These are phyloP conservation scores for Drosophila funebris DNA, from an alignment of 1,140 invertebrate genomes.

Conservation along the genomic window DNA sequence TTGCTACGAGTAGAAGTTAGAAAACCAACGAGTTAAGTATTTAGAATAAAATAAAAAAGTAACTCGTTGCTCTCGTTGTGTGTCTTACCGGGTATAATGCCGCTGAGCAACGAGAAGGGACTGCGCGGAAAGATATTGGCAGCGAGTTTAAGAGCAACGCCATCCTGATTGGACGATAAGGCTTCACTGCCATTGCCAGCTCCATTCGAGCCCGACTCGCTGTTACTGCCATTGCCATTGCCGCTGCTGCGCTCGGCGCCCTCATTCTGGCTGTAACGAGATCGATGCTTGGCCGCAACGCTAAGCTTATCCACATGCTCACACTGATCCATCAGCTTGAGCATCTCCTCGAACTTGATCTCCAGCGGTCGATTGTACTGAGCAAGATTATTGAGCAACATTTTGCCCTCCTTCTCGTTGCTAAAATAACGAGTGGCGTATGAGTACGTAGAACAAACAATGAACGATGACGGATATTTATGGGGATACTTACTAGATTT, in stretches of 20 bases:
- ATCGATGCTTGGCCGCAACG: conserved; percentile 52
- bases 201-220: conserved; percentile 4
- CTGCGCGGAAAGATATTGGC: conserved; percentile 85
- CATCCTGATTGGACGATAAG: conserved; percentile 27
- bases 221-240: background rate
- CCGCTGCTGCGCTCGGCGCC: conserved; percentile 27
- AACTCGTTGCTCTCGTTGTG: background rate
- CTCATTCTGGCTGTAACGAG: conserved; percentile 56
- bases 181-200: conserved; percentile 44
- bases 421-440: conserved; percentile 83
- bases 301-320: conserved; percentile 85
- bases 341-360: conserved; percentile 89
- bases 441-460: background rate
- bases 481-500: conserved; percentile 89
- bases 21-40: background rate
- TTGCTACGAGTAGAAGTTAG: too few relatives aligned
- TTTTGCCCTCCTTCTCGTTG: conserved; percentile 87
- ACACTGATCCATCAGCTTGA: conserved; percentile 90
- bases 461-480: background rate
- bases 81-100: conserved; percentile 89
- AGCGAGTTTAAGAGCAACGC: conserved; percentile 60
- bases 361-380: conserved; percentile 86
- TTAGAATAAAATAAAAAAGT: too few relatives aligned
- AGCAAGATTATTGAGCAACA: conserved; percentile 86
- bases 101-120: conserved; percentile 88